These are phyloP conservation scores for Araneus ventricosus DNA, from an alignment of 1,140 invertebrate species.

Conservation along the genomic window DNA sequence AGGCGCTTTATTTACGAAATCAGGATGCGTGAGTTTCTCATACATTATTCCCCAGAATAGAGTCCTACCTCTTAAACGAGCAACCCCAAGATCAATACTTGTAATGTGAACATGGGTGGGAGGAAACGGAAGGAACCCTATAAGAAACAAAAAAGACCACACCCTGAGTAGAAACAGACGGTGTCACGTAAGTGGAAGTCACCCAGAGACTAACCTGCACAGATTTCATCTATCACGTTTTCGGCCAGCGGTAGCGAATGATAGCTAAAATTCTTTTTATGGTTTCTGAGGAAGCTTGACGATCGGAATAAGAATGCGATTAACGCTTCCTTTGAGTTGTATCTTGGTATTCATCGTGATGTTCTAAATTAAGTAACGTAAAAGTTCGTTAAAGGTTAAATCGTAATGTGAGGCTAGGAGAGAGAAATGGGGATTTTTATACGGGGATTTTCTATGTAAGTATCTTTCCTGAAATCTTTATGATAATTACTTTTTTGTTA, in stretches of 20 bases:
- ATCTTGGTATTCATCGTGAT: background rate
- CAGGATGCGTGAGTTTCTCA: background rate
- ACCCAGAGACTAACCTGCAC: background rate
- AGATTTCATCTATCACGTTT: constrained; percentile 19
- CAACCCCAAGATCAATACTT: constrained; percentile 31
- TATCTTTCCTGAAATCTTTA: background rate
- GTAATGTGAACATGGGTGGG: constrained; percentile 6
- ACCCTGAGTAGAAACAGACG: background rate
- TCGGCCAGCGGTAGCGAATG: background rate
- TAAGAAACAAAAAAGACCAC: constrained; percentile 52
- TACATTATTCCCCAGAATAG: background rate
- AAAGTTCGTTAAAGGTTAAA: background rate
- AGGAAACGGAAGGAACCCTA: background rate
- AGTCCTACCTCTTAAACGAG: constrained; percentile 28
- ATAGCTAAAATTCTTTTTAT: constrained; percentile 34
- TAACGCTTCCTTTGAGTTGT: background rate
- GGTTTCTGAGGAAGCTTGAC: background rate
- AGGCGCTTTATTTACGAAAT: constrained; percentile 20
- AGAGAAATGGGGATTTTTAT: background rate
- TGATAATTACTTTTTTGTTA: no score
- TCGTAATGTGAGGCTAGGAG: background rate
- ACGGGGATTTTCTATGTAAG: background rate
- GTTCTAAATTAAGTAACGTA: background rate
- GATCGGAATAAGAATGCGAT: constrained; percentile 21
- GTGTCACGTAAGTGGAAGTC: constrained; percentile 46